These are phyloP conservation scores for Torymus auratus DNA, from an alignment of 2,888 invertebrate species.

Conservation along the genomic window DNA sequence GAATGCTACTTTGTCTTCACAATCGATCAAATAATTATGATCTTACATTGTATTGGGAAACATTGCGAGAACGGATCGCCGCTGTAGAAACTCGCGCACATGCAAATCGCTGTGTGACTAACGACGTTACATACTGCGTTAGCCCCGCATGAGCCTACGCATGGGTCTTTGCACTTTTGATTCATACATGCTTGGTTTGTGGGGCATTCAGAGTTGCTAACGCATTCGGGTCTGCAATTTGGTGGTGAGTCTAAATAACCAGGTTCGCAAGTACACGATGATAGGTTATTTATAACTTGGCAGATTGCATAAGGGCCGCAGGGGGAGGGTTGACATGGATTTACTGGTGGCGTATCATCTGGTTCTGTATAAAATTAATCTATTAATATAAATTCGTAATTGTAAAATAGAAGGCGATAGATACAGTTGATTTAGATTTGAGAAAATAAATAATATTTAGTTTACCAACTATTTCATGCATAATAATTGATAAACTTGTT, in stretches of 20 bases:
- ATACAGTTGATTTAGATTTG: not conserved
- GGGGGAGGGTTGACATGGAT: conserved; percentile 78
- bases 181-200: conserved; percentile 82
- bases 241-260: conserved; percentile 86
- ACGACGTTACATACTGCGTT: conserved; percentile 82
- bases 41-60: conserved; percentile 46
- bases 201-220: conserved; percentile 82
- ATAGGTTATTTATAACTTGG: conserved; percentile 80
- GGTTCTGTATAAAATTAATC: conserved; percentile 22
- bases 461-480: no score
- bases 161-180: conserved; percentile 83
- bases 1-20: not conserved
- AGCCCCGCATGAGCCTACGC: conserved; percentile 85
- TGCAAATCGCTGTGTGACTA: conserved; percentile 86
- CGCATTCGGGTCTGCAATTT: conserved; percentile 86
- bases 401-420: conserved; percentile 25
- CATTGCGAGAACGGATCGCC: conserved; percentile 85
- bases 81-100: conserved; percentile 83
- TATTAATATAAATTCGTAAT: not conserved
- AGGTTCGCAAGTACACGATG: conserved; percentile 84
- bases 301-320: conserved; percentile 84
- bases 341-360: conserved; percentile 77
- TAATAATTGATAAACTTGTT: no score
- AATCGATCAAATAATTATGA: not conserved
- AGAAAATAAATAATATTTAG: not conserved